These are phyloP conservation scores for Troides aeacus DNA, from an alignment of 2,888 invertebrate species.

Conservation along the genomic window DNA sequence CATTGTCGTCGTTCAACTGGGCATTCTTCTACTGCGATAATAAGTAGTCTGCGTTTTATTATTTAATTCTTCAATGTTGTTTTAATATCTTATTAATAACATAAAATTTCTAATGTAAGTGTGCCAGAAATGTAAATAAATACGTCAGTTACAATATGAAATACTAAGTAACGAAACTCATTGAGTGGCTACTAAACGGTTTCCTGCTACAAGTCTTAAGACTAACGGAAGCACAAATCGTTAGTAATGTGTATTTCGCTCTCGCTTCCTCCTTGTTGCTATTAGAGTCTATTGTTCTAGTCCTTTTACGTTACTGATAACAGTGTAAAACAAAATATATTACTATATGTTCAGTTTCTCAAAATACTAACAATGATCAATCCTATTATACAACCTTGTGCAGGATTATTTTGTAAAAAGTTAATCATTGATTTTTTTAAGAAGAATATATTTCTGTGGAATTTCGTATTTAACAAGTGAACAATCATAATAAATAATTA, in stretches of 20 bases:
- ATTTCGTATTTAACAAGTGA: too few relatives aligned
- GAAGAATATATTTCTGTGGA: too few relatives aligned
- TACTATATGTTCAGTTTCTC: too few relatives aligned
- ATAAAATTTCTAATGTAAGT: not conserved
- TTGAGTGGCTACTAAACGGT: constrained; percentile 50
- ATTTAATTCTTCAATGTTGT: not conserved
- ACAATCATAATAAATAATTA: too few relatives aligned
- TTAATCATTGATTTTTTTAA: too few relatives aligned
- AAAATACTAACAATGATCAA: too few relatives aligned
- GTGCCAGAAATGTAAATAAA: not conserved
- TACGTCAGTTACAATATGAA: not conserved
- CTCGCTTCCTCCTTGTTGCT: constrained; percentile 65
- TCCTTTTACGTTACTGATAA: not conserved
- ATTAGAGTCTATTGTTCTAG: constrained; percentile 22
- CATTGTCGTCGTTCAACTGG: constrained; percentile 28
- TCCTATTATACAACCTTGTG: too few relatives aligned
- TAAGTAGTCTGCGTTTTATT: not conserved
- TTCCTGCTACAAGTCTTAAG: constrained; percentile 54
- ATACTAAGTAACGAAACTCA: constrained; percentile 33
- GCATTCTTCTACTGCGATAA: constrained; percentile 8
- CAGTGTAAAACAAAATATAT: too few relatives aligned
- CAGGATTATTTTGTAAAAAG: too few relatives aligned
- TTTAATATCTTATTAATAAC: not conserved
- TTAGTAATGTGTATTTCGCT: constrained; percentile 68
- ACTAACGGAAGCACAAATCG: constrained; percentile 67